Evolutionary conservation across 2,797 vertebrate species (phyloP).

Genomic region (Chelonia mydas): DNA sequence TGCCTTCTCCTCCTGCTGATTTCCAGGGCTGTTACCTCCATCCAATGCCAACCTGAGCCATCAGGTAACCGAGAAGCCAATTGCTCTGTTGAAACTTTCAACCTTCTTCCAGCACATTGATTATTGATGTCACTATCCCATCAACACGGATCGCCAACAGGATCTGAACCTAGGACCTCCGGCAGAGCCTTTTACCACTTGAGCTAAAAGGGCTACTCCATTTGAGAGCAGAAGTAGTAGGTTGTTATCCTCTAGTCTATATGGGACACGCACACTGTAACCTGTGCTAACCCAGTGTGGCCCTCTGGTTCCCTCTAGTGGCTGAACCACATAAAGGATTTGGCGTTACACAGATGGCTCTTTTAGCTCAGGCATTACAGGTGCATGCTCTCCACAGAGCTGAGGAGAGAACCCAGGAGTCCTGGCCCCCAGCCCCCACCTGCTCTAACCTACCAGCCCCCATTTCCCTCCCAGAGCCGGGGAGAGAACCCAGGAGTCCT

Average conservation of each 20-base stretch:
- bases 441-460: no score
- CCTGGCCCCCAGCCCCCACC: no score
- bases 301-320: not conserved
- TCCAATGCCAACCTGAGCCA: not conserved
- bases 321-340: not conserved
- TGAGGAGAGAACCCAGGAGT: no score
- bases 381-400: not conserved
- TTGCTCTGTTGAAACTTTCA: not conserved
- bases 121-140: not conserved
- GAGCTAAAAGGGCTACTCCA: not conserved
- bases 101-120: not conserved
- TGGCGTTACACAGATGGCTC: not conserved
- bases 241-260: not conserved
- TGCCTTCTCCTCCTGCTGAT: not conserved
- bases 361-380: not conserved
- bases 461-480: no score
- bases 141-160: not conserved
- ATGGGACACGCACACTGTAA: no score
- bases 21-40: not conserved
- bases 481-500: no score
- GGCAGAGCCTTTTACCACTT: not conserved
- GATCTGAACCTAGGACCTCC: not conserved
- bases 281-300: not conserved
- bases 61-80: not conserved
- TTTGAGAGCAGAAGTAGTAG: not conserved